These are phyloP conservation scores for Agriopis leucophaearia DNA, from an alignment of 2,888 invertebrate genomes.

Conservation along the genomic window DNA sequence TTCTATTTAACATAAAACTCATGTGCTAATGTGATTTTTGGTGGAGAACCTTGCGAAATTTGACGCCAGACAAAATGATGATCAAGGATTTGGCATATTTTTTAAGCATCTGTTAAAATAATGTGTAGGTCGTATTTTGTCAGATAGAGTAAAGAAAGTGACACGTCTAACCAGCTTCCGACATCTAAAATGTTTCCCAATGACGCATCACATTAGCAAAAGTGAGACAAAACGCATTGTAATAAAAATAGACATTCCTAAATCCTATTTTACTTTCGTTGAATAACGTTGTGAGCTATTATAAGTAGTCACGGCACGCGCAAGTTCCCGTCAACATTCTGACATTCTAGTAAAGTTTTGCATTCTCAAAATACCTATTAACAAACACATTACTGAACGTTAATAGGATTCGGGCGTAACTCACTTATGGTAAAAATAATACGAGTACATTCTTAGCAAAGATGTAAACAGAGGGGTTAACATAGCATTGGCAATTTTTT, in stretches of 20 bases:
- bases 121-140: too few relatives aligned
- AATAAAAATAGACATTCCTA: slow-evolving; percentile 4
- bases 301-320: neutral
- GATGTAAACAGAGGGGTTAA: too few relatives aligned
- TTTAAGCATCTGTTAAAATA: too few relatives aligned
- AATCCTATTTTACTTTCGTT: neutral
- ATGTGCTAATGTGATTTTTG: too few relatives aligned
- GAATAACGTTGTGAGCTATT: neutral
- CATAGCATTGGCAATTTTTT: too few relatives aligned
- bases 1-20: too few relatives aligned
- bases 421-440: neutral
- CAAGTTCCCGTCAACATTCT: neutral
- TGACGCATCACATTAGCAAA: neutral
- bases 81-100: too few relatives aligned
- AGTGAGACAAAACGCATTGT: slow-evolving; percentile 5
- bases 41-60: too few relatives aligned
- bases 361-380: neutral
- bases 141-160: too few relatives aligned
- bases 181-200: neutral
- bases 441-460: too few relatives aligned
- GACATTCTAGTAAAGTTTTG: neutral
- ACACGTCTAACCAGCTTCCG: slow-evolving; percentile 1
- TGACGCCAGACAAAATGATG: too few relatives aligned
- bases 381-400: slow-evolving; percentile 1
- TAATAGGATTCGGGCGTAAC: neutral